A percentile compares a stretch with the other conserved stretches of the same genome.
Conservation (phyloP, 2,888 invertebrate species). For the Formica aserva region DNA sequence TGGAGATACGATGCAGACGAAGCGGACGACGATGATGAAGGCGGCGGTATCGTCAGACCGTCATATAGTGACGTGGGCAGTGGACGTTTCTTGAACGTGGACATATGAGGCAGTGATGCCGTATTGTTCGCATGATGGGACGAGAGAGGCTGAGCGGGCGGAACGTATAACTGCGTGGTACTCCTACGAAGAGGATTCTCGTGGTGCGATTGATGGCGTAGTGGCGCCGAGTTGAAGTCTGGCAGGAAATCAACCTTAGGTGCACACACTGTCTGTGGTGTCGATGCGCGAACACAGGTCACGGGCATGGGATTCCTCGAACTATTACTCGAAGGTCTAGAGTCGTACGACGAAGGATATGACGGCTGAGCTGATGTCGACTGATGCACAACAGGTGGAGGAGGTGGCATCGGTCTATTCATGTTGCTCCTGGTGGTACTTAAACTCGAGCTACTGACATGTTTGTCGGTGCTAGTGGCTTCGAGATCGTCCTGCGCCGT, state of each 20-base stretch:
- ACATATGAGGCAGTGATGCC: slow-evolving; percentile 81
- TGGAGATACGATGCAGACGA: slow-evolving; percentile 71
- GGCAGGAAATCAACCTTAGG: slow-evolving; percentile 94
- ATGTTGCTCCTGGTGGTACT: slow-evolving; percentile 70
- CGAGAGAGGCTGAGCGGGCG: slow-evolving; percentile 66
- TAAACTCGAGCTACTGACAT: slow-evolving; percentile 76
- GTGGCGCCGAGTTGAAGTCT: slow-evolving; percentile 88
- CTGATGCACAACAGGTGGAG: slow-evolving; percentile 74
- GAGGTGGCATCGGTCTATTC: slow-evolving; percentile 76
- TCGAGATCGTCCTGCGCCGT: slow-evolving; percentile 91
- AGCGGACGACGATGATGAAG: slow-evolving; percentile 62
- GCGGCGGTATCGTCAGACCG: slow-evolving; percentile 65
- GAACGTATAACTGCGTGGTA: slow-evolving; percentile 73
- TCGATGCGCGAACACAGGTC: slow-evolving; percentile 59
- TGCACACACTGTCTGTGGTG: slow-evolving; percentile 86
- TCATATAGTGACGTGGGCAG: slow-evolving; percentile 77
- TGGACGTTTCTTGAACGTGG: slow-evolving; percentile 82
- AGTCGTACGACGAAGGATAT: slow-evolving; percentile 60
- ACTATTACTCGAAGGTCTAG: slow-evolving; percentile 59
- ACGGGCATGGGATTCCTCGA: slow-evolving; percentile 34
- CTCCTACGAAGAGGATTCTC: slow-evolving; percentile 72
- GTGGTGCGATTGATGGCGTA: slow-evolving; percentile 75
- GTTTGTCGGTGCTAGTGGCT: slow-evolving; percentile 78
- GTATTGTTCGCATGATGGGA: slow-evolving; percentile 72
- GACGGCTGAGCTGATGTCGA: slow-evolving; percentile 67